Percentiles rank a stretch among this genome's conserved stretches.
phyloP scores from a whole-genome alignment of 1,140 invertebrate species.

The Trichoplusia ni region DNA sequence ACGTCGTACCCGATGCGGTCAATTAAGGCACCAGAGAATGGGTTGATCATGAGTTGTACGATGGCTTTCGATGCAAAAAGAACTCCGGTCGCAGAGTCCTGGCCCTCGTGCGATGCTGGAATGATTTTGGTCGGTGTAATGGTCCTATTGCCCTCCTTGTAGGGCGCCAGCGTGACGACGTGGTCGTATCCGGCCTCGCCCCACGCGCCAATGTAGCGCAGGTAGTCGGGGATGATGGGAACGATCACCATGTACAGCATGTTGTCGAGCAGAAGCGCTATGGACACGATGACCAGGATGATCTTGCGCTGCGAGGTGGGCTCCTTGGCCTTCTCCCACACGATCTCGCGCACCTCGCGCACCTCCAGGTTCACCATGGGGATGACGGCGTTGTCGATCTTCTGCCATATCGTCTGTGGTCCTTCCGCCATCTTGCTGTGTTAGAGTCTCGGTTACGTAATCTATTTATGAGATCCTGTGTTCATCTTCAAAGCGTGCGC shows the following conservation, averaged over 20 bases:
- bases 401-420: constrained; percentile 78
- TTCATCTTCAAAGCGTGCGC: constrained; percentile 53
- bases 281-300: constrained; percentile 97
- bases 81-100: constrained; percentile 97
- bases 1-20: constrained; percentile 99
- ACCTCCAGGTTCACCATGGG: constrained; percentile 94
- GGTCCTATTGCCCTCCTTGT: constrained; percentile 87
- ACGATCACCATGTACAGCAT: constrained; percentile 99
- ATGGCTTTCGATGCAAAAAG: constrained; percentile 99
- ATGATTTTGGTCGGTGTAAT: constrained; percentile 82
- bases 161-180: constrained; percentile 71
- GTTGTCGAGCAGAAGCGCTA: constrained; percentile 97
- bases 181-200: constrained; percentile 83
- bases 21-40: constrained; percentile 98
- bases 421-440: constrained; percentile 71
- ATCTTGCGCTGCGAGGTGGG: constrained; percentile 94
- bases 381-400: constrained; percentile 85
- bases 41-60: constrained; percentile 98
- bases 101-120: constrained; percentile 90
- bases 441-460: constrained; percentile 43
- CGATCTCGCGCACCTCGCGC: constrained; percentile 89
- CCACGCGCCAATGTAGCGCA: constrained; percentile 94
- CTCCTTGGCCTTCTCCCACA: constrained; percentile 95
- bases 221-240: constrained; percentile 98
- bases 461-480: constrained; percentile 48